phyloP scores from a whole-genome alignment of 2,888 invertebrate genomes.

The Lasioglossum zephyrum region DNA sequence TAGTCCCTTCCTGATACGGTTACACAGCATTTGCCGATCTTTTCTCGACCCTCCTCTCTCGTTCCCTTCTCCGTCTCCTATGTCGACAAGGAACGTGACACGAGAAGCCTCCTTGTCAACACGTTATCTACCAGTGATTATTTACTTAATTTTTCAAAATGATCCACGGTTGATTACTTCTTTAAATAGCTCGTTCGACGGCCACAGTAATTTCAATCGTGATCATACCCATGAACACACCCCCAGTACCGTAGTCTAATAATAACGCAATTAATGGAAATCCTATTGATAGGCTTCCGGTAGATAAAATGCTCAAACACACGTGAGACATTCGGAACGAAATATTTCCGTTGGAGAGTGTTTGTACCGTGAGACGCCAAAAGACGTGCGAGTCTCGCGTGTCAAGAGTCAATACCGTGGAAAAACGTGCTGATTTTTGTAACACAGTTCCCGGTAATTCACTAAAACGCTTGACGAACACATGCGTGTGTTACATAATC shows the following conservation, averaged over 20 bases:
- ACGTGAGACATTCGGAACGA: neutral
- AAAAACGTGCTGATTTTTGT: conserved; percentile 65
- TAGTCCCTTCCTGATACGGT: conserved; percentile 55
- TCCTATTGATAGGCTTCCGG: neutral
- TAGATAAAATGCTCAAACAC: neutral
- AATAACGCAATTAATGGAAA: neutral
- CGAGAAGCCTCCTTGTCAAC: neutral
- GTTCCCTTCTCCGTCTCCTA: neutral
- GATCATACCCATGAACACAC: neutral
- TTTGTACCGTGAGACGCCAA: conserved; percentile 6
- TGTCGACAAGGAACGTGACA: neutral
- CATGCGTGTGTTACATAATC: conserved; percentile 51
- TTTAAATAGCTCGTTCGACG: neutral
- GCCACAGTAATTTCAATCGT: neutral
- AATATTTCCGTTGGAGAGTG: neutral
- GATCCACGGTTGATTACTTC: neutral
- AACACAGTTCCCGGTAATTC: conserved; percentile 47
- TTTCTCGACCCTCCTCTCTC: neutral
- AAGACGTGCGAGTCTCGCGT: neutral
- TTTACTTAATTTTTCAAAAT: neutral
- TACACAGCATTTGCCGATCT: conserved; percentile 59
- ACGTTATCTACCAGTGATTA: neutral
- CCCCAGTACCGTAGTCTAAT: neutral
- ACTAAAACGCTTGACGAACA: neutral
- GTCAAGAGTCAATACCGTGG: conserved; percentile 2